phyloP scores from a whole-genome alignment of 2,888 invertebrate species.

The Zaprionus lineosus region DNA sequence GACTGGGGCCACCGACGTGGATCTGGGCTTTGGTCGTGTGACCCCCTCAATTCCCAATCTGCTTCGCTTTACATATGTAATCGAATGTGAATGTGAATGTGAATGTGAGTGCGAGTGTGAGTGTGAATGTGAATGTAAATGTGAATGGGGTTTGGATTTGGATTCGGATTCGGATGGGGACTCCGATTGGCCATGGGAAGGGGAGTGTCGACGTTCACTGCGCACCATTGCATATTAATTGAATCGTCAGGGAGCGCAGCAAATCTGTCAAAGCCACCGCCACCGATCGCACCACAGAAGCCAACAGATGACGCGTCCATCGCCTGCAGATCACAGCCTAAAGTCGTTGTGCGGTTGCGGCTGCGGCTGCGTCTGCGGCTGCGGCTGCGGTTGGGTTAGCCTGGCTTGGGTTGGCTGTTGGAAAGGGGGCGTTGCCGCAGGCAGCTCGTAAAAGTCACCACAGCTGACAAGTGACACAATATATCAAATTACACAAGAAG shows the following conservation, averaged over 20 bases:
- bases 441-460: slow-evolving; percentile 67
- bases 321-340: background rate
- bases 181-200: slow-evolving; percentile 3
- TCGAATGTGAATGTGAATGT: slow-evolving; percentile 18
- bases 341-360: background rate
- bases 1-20: slow-evolving; percentile 62
- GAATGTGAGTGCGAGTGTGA: background rate
- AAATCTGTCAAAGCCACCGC: slow-evolving; percentile 80
- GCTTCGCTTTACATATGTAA: slow-evolving; percentile 9
- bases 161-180: background rate
- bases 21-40: slow-evolving; percentile 36
- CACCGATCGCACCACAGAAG: slow-evolving; percentile 40
- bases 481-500: slow-evolving; percentile 79
- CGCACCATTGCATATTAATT: slow-evolving; percentile 79
- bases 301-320: slow-evolving; percentile 10
- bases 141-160: slow-evolving; percentile 11
- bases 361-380: background rate
- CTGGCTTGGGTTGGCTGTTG: background rate
- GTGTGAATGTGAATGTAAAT: background rate
- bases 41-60: slow-evolving; percentile 25
- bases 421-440: slow-evolving; percentile 40
- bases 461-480: slow-evolving; percentile 78
- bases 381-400: slow-evolving; percentile 1
- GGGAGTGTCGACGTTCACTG: slow-evolving; percentile 59
- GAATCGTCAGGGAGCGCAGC: slow-evolving; percentile 76